phyloP scores from a whole-genome alignment of 2,113 vertebrate species.

The Orycteropus afer region DNA sequence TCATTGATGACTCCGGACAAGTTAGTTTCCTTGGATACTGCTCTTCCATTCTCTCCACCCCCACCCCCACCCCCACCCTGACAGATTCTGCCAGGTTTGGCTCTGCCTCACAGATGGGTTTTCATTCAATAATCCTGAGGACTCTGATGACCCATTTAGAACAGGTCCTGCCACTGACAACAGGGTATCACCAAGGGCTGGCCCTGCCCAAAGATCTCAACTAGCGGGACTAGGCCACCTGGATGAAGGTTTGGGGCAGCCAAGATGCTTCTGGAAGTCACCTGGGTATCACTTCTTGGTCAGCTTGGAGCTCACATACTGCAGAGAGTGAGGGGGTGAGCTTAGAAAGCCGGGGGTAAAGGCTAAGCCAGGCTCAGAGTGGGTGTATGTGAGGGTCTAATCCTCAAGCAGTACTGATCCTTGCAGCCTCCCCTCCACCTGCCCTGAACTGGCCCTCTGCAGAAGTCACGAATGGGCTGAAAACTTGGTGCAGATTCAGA shows the following conservation, averaged over 20 bases:
- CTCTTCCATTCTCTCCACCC: neutral
- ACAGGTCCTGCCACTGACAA: constrained; percentile 25
- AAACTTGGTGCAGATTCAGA: neutral
- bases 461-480: neutral
- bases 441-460: neutral
- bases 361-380: neutral
- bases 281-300: constrained; percentile 53
- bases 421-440: neutral
- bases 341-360: neutral
- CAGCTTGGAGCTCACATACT: neutral
- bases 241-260: neutral
- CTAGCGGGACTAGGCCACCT: constrained; percentile 29
- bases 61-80: neutral
- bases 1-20: neutral
- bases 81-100: neutral
- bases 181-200: neutral
- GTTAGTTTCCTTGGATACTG: neutral
- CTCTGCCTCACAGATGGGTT: neutral
- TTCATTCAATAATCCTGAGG: neutral
- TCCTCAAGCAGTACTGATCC: neutral
- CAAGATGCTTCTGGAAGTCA: constrained; percentile 30
- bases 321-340: constrained; percentile 7
- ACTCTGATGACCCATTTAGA: constrained; percentile 44
- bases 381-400: neutral
- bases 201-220: constrained; percentile 39